Conservation (phyloP, 1,140 invertebrate genomes). For the Papilio xuthus region DNA sequence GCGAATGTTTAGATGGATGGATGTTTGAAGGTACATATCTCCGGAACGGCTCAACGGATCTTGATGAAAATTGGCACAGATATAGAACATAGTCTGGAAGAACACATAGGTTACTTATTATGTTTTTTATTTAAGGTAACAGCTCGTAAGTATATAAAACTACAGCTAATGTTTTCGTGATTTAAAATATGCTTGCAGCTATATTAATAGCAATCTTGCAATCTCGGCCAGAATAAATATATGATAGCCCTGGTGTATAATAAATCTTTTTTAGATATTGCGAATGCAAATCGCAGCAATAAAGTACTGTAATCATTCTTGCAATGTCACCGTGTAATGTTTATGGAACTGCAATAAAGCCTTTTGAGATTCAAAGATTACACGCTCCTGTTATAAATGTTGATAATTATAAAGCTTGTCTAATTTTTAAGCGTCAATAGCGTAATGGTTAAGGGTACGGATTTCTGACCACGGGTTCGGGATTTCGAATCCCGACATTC, state of each 20-base stretch:
- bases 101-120: too few relatives aligned
- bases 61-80: too few relatives aligned
- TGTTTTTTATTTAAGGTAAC: too few relatives aligned
- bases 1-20: too few relatives aligned
- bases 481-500: too few relatives aligned
- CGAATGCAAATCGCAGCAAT: constrained; percentile 10
- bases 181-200: not conserved
- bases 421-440: too few relatives aligned
- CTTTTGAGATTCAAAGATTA: constrained; percentile 26
- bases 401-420: not conserved
- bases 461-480: too few relatives aligned
- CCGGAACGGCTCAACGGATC: too few relatives aligned
- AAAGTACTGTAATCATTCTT: not conserved
- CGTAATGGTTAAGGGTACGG: too few relatives aligned
- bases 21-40: too few relatives aligned
- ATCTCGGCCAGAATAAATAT: not conserved
- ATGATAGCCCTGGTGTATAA: not conserved
- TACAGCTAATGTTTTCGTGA: not conserved
- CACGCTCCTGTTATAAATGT: constrained; percentile 1
- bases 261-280: not conserved
- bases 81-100: too few relatives aligned
- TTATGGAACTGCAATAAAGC: constrained; percentile 3
- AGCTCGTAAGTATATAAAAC: too few relatives aligned
- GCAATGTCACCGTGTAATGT: constrained; percentile 21
- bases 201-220: not conserved